Conservation (phyloP, 53 echinoderm and acorn worm genomes). For the Crossaster papposus region DNA sequence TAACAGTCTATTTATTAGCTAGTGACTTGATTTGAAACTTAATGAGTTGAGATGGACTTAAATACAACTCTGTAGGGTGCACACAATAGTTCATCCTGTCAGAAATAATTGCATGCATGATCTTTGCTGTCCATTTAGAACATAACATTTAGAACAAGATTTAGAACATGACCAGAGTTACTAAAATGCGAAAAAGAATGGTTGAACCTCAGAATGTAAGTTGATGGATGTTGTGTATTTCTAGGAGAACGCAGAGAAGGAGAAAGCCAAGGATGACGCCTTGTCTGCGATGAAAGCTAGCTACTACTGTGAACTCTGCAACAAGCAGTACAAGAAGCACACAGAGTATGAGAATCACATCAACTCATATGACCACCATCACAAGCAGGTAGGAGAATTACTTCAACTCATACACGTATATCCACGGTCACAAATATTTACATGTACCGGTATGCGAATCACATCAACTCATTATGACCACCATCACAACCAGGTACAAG, state of each 20-base stretch:
- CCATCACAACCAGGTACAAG: neutral
- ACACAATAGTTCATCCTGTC: too few relatives aligned
- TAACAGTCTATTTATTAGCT: too few relatives aligned
- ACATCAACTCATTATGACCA: neutral
- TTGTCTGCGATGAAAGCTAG: constrained; percentile 71
- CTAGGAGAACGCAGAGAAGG: constrained; percentile 72
- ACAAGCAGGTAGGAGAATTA: constrained; percentile 61
- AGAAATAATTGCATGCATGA: too few relatives aligned
- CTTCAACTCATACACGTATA: neutral
- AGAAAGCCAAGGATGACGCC: constrained; percentile 69
- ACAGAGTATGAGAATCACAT: constrained; percentile 73
- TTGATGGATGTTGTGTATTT: neutral
- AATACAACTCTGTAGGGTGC: too few relatives aligned
- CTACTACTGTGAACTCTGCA: constrained; percentile 69
- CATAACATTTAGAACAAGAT: too few relatives aligned
- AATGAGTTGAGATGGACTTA: too few relatives aligned
- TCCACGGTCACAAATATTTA: neutral
- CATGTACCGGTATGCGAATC: neutral
- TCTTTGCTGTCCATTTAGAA: too few relatives aligned
- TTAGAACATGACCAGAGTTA: neutral
- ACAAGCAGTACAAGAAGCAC: constrained; percentile 72
- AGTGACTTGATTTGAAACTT: too few relatives aligned
- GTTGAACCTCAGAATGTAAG: neutral
- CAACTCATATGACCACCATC: constrained; percentile 72
- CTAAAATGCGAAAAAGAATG: neutral